Conservation (phyloP, 2,797 vertebrate genomes). For the Odontamblyopus lacepedii region DNA sequence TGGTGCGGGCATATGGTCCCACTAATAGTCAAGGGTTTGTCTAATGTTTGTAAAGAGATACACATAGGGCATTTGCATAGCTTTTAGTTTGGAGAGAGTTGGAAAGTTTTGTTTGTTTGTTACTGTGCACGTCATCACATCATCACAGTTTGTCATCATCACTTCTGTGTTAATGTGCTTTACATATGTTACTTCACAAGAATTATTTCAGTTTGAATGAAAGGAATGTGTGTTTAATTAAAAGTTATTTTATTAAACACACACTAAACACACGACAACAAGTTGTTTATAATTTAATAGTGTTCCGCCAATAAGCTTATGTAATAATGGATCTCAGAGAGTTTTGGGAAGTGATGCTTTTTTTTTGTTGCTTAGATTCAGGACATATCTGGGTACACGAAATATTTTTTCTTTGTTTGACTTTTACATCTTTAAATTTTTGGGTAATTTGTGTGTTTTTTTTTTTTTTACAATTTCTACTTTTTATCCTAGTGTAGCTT, state of each 20-base stretch:
- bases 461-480: neutral
- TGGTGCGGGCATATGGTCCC: slow-evolving; percentile 68
- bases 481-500: neutral
- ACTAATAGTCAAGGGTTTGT: slow-evolving; percentile 39
- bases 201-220: neutral
- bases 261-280: too few relatives aligned
- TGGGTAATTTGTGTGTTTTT: too few relatives aligned
- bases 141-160: slow-evolving; percentile 22
- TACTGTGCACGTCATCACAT: slow-evolving; percentile 31
- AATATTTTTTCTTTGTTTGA: too few relatives aligned
- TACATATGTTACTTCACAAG: neutral
- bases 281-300: too few relatives aligned
- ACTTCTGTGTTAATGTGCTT: neutral
- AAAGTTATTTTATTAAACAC: too few relatives aligned
- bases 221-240: neutral
- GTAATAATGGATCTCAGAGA: too few relatives aligned
- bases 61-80: slow-evolving; percentile 21
- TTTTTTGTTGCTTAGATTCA: neutral
- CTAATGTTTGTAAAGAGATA: slow-evolving; percentile 52
- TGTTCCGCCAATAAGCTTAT: too few relatives aligned
- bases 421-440: too few relatives aligned
- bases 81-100: neutral
- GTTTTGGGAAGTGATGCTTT: too few relatives aligned
- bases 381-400: too few relatives aligned
- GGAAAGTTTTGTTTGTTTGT: neutral